Conservation (phyloP, 2,888 invertebrate genomes). For the Hyles lineata region DNA sequence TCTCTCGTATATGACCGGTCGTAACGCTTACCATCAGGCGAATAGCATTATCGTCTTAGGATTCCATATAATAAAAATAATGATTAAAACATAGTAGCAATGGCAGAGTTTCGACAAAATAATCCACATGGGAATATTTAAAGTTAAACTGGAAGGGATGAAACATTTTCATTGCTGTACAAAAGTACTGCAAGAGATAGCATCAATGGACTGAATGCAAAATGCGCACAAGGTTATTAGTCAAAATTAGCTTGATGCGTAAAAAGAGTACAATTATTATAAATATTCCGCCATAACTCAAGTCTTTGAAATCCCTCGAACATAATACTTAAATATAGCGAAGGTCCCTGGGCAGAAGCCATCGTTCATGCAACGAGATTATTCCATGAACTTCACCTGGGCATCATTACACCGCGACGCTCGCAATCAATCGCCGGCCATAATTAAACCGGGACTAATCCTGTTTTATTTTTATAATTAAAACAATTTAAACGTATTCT, state of each 20-base stretch:
- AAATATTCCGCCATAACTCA: slow-evolving; percentile 2
- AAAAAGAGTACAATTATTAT: background rate
- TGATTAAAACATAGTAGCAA: no score
- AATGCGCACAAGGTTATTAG: background rate
- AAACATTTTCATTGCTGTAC: background rate
- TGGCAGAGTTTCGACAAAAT: no score
- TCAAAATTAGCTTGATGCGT: background rate
- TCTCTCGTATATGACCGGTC: no score
- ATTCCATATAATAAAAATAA: no score
- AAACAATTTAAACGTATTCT: slow-evolving; percentile 1
- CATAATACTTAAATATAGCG: background rate
- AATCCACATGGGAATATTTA: no score
- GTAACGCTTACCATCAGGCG: no score
- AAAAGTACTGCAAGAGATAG: background rate
- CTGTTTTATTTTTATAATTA: background rate
- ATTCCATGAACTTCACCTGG: slow-evolving; percentile 68
- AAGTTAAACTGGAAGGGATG: no score
- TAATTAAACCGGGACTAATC: slow-evolving; percentile 70
- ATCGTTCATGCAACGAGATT: slow-evolving; percentile 60
- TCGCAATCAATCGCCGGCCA: slow-evolving; percentile 67
- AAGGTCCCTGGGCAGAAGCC: slow-evolving; percentile 39
- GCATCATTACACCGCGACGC: slow-evolving; percentile 66
- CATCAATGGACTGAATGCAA: background rate
- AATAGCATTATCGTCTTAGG: no score
- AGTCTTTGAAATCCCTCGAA: background rate